Evolutionary conservation across 2,797 vertebrate species (phyloP).

Genomic region (Falco naumanni): DNA sequence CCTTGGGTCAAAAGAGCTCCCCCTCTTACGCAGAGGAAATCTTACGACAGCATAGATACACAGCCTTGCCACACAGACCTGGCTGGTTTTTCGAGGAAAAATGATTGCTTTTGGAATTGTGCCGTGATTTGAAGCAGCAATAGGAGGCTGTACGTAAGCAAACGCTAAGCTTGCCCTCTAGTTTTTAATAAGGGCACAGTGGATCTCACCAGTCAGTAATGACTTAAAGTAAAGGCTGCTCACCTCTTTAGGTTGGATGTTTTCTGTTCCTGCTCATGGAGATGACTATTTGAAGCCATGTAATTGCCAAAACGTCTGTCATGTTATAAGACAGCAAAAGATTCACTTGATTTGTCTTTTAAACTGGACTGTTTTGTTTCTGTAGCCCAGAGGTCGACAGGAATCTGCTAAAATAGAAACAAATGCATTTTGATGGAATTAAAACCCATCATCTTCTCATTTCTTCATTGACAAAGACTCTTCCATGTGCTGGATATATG

Average conservation of each 20-base stretch:
- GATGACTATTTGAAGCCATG: background rate
- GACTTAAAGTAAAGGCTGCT: background rate
- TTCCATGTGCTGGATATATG: background rate
- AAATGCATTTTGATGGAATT: background rate
- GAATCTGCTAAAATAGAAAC: background rate
- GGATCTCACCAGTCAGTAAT: background rate
- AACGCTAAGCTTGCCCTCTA: background rate
- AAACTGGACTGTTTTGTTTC: background rate
- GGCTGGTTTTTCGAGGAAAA: background rate
- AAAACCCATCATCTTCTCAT: background rate
- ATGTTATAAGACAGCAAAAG: background rate
- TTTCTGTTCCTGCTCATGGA: background rate
- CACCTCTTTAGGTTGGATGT: accelerated
- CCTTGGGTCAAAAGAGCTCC: background rate
- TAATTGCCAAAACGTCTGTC: background rate
- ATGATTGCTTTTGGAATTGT: background rate
- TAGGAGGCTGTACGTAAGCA: background rate
- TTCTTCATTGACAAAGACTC: background rate
- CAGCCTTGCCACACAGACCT: background rate
- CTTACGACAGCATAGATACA: background rate
- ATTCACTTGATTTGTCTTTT: background rate
- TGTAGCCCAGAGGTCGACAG: background rate
- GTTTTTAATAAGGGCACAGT: background rate
- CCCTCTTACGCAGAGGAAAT: background rate
- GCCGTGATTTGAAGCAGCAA: background rate